Base-by-base conservation (phyloP, 2,797 vertebrate species). In the Clamator glandarius region DNA sequence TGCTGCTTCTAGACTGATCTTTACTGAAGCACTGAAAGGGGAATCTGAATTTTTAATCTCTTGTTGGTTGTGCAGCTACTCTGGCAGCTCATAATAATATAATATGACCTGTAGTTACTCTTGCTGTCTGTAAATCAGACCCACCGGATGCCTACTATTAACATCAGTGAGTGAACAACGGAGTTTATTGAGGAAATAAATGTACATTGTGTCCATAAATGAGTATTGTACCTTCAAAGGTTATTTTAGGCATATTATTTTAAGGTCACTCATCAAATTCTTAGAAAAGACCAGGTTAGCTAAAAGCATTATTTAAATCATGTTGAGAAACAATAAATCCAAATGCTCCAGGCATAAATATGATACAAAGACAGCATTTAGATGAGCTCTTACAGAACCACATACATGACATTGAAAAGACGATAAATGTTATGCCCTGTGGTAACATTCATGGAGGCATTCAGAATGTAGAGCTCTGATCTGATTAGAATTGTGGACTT, bases 241-340 rank as follows among this genome's bases (percentile, higher is more conserved):
- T 73, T 78, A 33, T 59, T 25, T 68, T 68, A 87, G 29, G 29
- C 4, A 81, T 63, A 88, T 81, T 75, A 78, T 78, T 90, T 90
- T 77, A 24, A 81, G 35, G 16, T 86, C 5, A 8, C 23, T 39
- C 51, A 75, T 82, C 19, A 82, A 35, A 70, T 66, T 84, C 28
- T 84, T 51, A 76, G 51, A 42, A 73, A 88, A 84, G 29, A 55
- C 6, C 18, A 63, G 36, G 57, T 52, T 46, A 84, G 48, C 66
- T 61, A 69, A 87, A 90, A 61, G 6, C 6, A 50, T 91, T 87
- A 74, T 95, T 84, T 82, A 84, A 70, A 72, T 90, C 14, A 42
- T 23, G 11, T 55, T 84, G 82, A 67, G 44, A 44, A 76, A 36
- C 25, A 76, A 73, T 63, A 92, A 84, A 89, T 77, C 28, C 29